Evolutionary conservation across 2,797 vertebrate genomes (phyloP), one percentile per base, ranked within the genome.

Genomic region (Enteromius radiatus): DNA sequence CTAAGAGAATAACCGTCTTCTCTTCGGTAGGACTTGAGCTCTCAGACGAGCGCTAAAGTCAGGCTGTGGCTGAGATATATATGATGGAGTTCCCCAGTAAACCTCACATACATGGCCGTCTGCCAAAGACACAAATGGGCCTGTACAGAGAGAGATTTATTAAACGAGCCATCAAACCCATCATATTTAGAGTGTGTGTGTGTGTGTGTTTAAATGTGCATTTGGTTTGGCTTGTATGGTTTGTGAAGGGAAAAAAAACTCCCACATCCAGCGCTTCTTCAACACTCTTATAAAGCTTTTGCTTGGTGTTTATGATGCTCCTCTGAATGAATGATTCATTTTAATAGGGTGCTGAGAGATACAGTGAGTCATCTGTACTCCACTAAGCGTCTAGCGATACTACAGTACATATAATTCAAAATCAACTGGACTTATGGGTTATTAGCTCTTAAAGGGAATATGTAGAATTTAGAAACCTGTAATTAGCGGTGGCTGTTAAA

Each of bases 131-230:
- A 12, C 68, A 78, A 81, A 81, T 76, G 75, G 81, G 75, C 67
- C 82, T 76, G 71, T 84, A 63, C 76, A 76, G 64, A 71, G 31
- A 26, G n/a, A 61, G 84, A 87, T 86, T 87, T 82, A 87, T 84
- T 70, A 77, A 82, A 80, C 12, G 10, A 84, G 82, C 75, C 47
- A 65, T 84, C 78, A 84, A 49, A 56, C 59, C 81, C 78, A 75
- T 68, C 68, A 81, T 77, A 80, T 75, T 81, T 47, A 78, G 73
- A 63, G n/a, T 43, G 68, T 38, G 14, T 43, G 41, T 38, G 45
- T 23, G 45, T 52, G 41, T 70, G 65, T 38, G 41, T 68, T 63
- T 63, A 63, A 63, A 31, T 26, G 65, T 41, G 54, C 31, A 21
- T 65, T 31, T 19, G 41, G 19, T 33, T 41, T 49, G 19, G 63